Conservation (phyloP, 2,113 vertebrate species). For the Hucho hucho region DNA sequence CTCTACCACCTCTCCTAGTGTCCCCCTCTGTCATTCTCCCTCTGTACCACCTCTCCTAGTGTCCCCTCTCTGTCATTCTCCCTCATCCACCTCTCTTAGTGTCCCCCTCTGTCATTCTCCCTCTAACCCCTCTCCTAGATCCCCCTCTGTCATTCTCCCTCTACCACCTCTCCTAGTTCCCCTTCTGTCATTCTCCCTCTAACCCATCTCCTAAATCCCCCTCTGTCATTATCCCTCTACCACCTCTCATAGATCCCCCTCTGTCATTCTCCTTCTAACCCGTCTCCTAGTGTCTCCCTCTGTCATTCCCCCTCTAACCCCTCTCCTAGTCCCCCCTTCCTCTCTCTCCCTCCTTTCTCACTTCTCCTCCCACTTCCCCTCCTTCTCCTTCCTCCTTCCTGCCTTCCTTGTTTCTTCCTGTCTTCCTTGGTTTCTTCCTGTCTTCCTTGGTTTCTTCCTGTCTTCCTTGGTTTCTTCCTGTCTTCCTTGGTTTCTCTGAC, state of each 20-base stretch:
- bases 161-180: no score
- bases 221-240: constrained; percentile 7
- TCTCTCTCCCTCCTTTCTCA: background rate
- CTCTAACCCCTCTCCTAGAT: background rate
- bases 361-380: background rate
- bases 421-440: background rate
- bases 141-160: no score
- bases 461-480: background rate
- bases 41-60: background rate
- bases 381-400: constrained; percentile 12
- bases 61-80: background rate
- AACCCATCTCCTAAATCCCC: constrained; percentile 8
- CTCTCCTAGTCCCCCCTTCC: background rate
- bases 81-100: background rate
- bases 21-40: background rate
- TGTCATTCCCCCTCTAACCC: background rate
- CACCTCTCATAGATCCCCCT: no score
- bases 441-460: background rate
- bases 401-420: background rate
- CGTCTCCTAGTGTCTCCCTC: background rate
- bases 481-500: constrained; percentile 47
- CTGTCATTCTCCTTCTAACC: background rate
- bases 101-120: background rate
- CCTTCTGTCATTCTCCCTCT: no score
- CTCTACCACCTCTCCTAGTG: constrained; percentile 10